Base-by-base conservation (phyloP, 1,140 invertebrate genomes). In the Prorops nasuta region DNA sequence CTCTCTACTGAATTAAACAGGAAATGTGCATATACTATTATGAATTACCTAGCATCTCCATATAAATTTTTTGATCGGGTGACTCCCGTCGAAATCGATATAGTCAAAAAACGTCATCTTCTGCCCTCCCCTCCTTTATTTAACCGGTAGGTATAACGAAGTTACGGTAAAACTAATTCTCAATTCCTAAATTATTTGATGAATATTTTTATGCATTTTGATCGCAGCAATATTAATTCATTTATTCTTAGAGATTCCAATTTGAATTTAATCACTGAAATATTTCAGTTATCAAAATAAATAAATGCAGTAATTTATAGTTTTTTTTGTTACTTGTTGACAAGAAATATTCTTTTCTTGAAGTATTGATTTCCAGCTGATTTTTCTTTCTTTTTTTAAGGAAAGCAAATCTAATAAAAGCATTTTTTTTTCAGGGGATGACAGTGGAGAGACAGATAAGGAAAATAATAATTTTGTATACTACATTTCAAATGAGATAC, bases 401-500 rank as follows among this genome's bases (percentile, higher is more conserved):
- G 22, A 14, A n/a, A n/a, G n/a, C n/a, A n/a, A 40, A 31, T 10
- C 2, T 21, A 35, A 19, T 19, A 17, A 24, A 14, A n/a, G n/a
- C n/a, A n/a, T n/a, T 43, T 49, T 28, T 51, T 67, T 63, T 67
- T 41, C 63, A 92, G 90, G 92, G 76, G 92, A 95, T 79, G 92
- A 94, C 62, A 86, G 80, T 60, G 90, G 90, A 8, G 91, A 92
- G 71, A 84, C 83, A 14, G 93, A 94, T 64, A 92, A 95, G 60
- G 92, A 94, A 59, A 92, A 91, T 68, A 90, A 94, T 69, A 84
- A 84, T 62, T 83, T 89, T 32, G 80, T 83, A 14, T 96, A 95
- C 71, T 84, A 84, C 59, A 88, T 98, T 54, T 90, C 90, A 45
- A 92, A 91, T 77, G 92, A 94, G 75, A 94, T 97, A 31, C 86